These are phyloP conservation scores for Dasypogon diadema DNA, from an alignment of 2,888 invertebrate species.

Conservation along the genomic window DNA sequence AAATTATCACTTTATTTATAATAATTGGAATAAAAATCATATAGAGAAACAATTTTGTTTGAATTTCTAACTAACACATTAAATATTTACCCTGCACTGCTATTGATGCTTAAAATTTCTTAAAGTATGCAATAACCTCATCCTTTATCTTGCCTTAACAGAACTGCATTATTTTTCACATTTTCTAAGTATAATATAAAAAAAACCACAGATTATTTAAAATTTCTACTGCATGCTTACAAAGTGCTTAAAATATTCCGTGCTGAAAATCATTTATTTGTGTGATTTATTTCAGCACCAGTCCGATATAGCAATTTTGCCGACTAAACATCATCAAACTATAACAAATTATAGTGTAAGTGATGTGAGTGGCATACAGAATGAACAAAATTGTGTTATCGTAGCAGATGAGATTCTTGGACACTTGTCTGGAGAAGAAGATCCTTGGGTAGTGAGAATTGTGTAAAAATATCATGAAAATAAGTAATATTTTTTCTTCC, in stretches of 20 bases:
- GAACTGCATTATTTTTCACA: no score
- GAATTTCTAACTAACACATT: constrained; percentile 1
- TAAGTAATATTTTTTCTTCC: neutral
- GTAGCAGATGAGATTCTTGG: constrained; percentile 53
- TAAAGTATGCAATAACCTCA: neutral
- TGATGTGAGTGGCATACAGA: constrained; percentile 51
- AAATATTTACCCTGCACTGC: neutral
- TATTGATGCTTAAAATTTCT: neutral
- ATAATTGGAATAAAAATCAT: constrained; percentile 41
- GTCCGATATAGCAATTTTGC: constrained; percentile 53
- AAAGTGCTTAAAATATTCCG: neutral
- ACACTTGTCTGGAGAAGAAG: constrained; percentile 58
- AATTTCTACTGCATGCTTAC: constrained; percentile 7
- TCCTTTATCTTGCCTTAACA: no score
- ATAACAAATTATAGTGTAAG: constrained; percentile 54
- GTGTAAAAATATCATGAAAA: neutral
- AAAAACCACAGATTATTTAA: neutral
- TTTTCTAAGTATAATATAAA: constrained; percentile 13
- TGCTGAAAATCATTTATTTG: constrained; percentile 29
- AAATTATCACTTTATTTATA: constrained; percentile 39
- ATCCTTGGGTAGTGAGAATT: constrained; percentile 57
- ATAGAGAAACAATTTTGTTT: constrained; percentile 21
- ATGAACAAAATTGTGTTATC: constrained; percentile 51
- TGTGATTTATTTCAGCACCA: constrained; percentile 54
- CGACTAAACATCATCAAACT: constrained; percentile 54